phyloP scores from a whole-genome alignment of 2,113 vertebrate species.

The Gobiocypris rarus region DNA sequence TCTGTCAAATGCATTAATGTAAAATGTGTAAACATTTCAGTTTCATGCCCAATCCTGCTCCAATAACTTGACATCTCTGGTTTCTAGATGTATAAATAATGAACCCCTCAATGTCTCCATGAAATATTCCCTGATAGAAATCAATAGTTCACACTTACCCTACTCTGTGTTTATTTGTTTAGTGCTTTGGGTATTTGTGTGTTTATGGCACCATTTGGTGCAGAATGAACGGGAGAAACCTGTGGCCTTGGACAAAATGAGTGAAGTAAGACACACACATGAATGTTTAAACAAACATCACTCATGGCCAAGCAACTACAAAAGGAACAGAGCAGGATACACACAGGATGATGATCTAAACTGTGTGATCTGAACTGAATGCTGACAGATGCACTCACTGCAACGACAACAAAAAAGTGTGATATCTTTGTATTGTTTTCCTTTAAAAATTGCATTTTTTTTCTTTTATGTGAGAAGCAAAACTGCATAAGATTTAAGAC shows the following conservation, averaged over 20 bases:
- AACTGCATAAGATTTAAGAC: no score
- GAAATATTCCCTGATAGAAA: constrained; percentile 20
- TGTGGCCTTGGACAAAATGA: neutral
- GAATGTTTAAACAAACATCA: constrained; percentile 22
- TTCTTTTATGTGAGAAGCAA: no score
- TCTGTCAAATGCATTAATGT: neutral
- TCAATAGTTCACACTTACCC: constrained; percentile 3
- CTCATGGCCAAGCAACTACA: neutral
- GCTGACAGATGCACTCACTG: neutral
- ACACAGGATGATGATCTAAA: neutral
- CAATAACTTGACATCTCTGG: neutral
- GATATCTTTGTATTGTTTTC: neutral
- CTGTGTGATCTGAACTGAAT: neutral
- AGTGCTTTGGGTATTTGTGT: neutral
- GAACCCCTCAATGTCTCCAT: neutral
- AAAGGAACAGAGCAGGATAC: neutral
- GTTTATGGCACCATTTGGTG: constrained; percentile 19
- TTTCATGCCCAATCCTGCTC: neutral
- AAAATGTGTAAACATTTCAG: neutral
- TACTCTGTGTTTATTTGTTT: constrained; percentile 13
- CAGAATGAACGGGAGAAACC: neutral
- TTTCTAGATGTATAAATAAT: constrained; percentile 4
- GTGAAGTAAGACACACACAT: neutral
- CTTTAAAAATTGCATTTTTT: no score
- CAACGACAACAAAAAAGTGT: neutral